Base-by-base conservation (phyloP, 2,113 vertebrate genomes). In the Triplophysa tibetana region DNA sequence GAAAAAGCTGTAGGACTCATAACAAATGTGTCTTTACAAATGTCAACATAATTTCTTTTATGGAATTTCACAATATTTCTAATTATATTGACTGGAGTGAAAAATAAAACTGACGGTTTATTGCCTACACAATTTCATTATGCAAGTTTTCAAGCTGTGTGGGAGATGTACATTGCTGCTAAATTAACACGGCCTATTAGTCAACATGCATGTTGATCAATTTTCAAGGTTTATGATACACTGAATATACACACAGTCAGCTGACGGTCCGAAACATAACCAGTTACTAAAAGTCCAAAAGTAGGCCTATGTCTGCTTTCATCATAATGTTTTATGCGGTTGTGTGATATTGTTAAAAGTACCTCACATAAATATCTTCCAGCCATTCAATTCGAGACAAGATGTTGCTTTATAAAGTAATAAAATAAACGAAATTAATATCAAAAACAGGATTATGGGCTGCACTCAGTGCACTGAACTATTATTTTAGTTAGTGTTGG, bases 401-500 rank as follows among this genome's bases (percentile, higher is more conserved):
- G n/a, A 74, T 16, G 29, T 21, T 56, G 69, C 17, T 73, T 75
- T 62, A 16, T 62, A 56, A n/a, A 56, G 17, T 17, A 45, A 63
- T 62, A 48, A 74, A 74, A 74, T 12, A 11, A 21, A 38, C 24
- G 1, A 1, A 52, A 72, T 72, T n/a, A 56, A 72, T 72, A 38
- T 19, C 54, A 6, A 1, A 41, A 73, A 73, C 16, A 17, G 69
- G 58, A 60, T 60, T 60, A n/a, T 60, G 38, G 29, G 17, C 14
- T 61, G 43, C 12, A 56, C 68, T n/a, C n/a, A n/a, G n/a, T n/a
- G n/a, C n/a, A n/a, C n/a, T 54, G 23, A 77, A 38, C 14, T 76
- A 43, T 69, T n/a, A 74, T 76, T 78, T 74, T 23, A 73, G 50
- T 60, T 81, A 73, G 62, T 50, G 72, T 58, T 45, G 43, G 43